Evolutionary conservation across 2,797 vertebrate genomes (phyloP).

Genomic region (Potorous gilbertii): DNA sequence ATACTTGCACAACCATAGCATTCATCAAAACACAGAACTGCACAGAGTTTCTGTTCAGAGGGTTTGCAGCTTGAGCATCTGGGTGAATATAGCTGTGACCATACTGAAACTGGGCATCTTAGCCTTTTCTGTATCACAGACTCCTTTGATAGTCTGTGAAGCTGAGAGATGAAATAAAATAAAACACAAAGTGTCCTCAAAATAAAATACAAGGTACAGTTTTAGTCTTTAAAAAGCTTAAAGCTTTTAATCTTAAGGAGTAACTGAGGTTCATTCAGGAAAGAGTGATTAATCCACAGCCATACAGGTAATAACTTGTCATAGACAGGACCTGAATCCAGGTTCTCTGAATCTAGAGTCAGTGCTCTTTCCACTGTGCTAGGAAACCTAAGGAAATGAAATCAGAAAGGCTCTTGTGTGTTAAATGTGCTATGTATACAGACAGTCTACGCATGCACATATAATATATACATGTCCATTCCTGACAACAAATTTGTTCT

Average conservation of each 20-base stretch:
- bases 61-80: background rate
- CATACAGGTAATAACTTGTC: background rate
- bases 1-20: background rate
- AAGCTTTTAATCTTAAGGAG: background rate
- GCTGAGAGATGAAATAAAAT: background rate
- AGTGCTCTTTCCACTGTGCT: background rate
- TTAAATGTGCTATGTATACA: background rate
- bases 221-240: background rate
- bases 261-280: background rate
- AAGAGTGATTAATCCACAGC: background rate
- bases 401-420: background rate
- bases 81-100: background rate
- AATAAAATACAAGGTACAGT: background rate
- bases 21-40: background rate
- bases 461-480: background rate
- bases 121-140: background rate
- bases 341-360: background rate
- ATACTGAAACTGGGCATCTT: background rate
- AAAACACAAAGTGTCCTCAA: background rate
- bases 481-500: background rate
- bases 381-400: background rate
- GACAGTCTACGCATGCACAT: background rate
- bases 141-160: background rate
- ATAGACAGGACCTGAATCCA: background rate
- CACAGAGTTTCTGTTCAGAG: background rate